These are phyloP conservation scores for Drosophila gaucha DNA, from an alignment of 2,888 invertebrate genomes.

Conservation along the genomic window DNA sequence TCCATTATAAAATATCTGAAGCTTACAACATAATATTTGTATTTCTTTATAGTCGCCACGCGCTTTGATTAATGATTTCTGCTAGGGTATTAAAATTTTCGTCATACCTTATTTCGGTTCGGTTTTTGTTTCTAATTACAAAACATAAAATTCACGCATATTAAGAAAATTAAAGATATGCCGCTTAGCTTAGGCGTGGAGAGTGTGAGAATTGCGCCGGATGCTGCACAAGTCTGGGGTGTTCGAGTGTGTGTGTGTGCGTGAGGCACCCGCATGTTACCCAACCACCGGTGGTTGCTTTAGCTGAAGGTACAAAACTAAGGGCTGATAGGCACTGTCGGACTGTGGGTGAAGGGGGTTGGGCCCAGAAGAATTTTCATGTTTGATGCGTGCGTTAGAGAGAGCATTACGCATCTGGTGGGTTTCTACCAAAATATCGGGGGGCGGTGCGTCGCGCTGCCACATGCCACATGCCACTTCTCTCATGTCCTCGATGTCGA, in stretches of 20 bases:
- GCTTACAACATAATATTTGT: too few relatives aligned
- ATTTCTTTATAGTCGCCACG: not conserved
- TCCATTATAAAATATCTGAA: too few relatives aligned
- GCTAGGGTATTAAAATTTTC: slow-evolving; percentile 22
- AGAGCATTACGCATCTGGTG: slow-evolving; percentile 72
- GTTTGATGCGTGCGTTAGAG: slow-evolving; percentile 65
- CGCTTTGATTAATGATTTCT: slow-evolving; percentile 27
- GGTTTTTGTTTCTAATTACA: slow-evolving; percentile 69
- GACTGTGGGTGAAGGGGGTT: not conserved
- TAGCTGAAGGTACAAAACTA: slow-evolving; percentile 44
- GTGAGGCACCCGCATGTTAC: slow-evolving; percentile 60
- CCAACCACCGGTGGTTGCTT: slow-evolving; percentile 63
- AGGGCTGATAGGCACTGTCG: slow-evolving; percentile 2
- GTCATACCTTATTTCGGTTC: slow-evolving; percentile 9
- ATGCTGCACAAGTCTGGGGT: slow-evolving; percentile 59
- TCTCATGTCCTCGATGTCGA: slow-evolving; percentile 59
- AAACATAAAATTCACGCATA: slow-evolving; percentile 79
- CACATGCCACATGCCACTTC: slow-evolving; percentile 50
- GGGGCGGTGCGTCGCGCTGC: slow-evolving; percentile 42
- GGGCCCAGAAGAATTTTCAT: slow-evolving; percentile 57
- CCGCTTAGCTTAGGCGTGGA: slow-evolving; percentile 33
- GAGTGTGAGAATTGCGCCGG: slow-evolving; percentile 75
- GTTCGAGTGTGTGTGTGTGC: slow-evolving; percentile 11
- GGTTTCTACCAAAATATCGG: slow-evolving; percentile 47
- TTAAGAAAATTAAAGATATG: slow-evolving; percentile 81